phyloP scores from a whole-genome alignment of 2,888 invertebrate species.

The Branchellion lobata region DNA sequence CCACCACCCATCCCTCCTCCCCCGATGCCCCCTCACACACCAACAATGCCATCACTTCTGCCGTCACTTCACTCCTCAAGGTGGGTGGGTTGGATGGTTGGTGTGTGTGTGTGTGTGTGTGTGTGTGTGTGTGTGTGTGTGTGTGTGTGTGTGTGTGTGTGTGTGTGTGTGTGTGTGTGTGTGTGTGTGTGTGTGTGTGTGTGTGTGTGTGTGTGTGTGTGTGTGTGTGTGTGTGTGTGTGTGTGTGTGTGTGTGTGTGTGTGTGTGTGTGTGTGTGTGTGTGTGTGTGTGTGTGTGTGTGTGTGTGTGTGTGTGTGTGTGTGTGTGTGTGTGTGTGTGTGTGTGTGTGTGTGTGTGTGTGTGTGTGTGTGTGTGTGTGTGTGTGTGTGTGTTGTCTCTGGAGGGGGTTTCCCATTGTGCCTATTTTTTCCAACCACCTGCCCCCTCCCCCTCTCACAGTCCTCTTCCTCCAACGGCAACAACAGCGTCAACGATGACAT shows the following conservation, averaged over 20 bases:
- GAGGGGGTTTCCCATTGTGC: too few species aligned
- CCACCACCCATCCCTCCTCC: not conserved
- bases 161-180: conserved; percentile 23
- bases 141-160: conserved; percentile 23
- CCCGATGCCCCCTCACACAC: not conserved
- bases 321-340: conserved; percentile 23
- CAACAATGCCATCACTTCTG: conserved; percentile 19
- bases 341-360: conserved; percentile 23
- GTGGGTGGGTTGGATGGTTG: not conserved
- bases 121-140: conserved; percentile 26
- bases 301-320: conserved; percentile 23
- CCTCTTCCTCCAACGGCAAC: not conserved
- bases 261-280: conserved; percentile 23
- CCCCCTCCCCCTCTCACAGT: not conserved
- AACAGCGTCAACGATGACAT: conserved; percentile 31
- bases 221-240: conserved; percentile 23
- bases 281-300: conserved; percentile 23
- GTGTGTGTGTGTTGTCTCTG: conserved; percentile 21
- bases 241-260: conserved; percentile 23
- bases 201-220: conserved; percentile 23
- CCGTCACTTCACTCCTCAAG: not conserved
- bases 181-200: conserved; percentile 23
- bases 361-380: conserved; percentile 23
- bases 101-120: conserved; percentile 20
- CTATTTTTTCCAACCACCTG: too few species aligned